Percentiles rank a stretch among this genome's conserved stretches.
phyloP scores from a whole-genome alignment of 1,140 invertebrate species.

The Drosophila pallidifrons region DNA sequence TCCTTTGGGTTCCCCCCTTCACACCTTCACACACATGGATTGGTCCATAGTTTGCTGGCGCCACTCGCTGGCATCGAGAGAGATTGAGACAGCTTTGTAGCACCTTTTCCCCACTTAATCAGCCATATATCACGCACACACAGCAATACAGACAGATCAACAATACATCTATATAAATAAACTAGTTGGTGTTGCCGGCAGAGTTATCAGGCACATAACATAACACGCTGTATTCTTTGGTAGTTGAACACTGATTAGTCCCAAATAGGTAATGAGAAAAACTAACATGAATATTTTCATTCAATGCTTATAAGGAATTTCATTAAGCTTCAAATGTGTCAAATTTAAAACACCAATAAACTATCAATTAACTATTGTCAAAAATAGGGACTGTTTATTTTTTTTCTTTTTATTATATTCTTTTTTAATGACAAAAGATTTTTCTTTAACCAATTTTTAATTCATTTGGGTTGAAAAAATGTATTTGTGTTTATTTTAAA shows the following conservation, averaged over 20 bases:
- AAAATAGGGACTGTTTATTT: too few relatives aligned
- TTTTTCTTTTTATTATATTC: too few relatives aligned
- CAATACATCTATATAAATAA: slow-evolving; percentile 18
- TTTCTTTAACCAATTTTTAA: too few relatives aligned
- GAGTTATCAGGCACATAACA: not conserved
- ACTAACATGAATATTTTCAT: not conserved
- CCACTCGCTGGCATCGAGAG: slow-evolving; percentile 8
- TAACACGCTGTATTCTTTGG: not conserved
- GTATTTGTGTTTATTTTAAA: too few relatives aligned
- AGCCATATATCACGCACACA: slow-evolving; percentile 22
- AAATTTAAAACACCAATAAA: too few relatives aligned
- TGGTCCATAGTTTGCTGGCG: not conserved
- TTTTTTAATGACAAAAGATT: too few relatives aligned
- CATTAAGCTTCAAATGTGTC: too few relatives aligned
- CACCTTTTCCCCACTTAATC: slow-evolving; percentile 32
- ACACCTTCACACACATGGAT: not conserved
- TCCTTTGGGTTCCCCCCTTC: not conserved
- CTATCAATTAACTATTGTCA: too few relatives aligned
- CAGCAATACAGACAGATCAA: not conserved
- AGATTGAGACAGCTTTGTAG: slow-evolving; percentile 34
- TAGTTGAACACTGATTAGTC: not conserved
- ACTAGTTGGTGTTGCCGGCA: not conserved
- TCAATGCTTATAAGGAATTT: too few relatives aligned
- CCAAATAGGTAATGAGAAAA: not conserved
- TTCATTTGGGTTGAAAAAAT: too few relatives aligned